Conservation (phyloP, 2,888 invertebrate species). For the Trichogramma dendrolimi region DNA sequence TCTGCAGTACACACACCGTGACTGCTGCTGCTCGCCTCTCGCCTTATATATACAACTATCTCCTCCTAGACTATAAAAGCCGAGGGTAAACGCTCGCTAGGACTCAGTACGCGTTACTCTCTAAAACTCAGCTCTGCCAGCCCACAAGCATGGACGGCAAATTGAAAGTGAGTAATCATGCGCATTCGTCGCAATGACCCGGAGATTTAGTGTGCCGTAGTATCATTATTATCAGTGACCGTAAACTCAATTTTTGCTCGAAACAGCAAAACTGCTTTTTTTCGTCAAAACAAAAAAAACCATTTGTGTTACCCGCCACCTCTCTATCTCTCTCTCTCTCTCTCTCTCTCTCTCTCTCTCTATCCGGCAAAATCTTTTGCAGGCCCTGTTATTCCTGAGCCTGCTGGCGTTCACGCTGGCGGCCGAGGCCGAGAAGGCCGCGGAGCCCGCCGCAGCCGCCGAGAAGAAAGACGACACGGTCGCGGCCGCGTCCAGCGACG, state of each 20-base stretch:
- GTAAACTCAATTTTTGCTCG: too few relatives aligned
- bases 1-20: too few relatives aligned
- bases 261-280: too few relatives aligned
- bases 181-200: not conserved
- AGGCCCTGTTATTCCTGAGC: slow-evolving; percentile 42
- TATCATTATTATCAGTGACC: too few relatives aligned
- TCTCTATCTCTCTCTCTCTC: too few relatives aligned
- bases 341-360: too few relatives aligned
- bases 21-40: slow-evolving; percentile 33
- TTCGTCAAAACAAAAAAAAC: too few relatives aligned
- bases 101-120: slow-evolving; percentile 46
- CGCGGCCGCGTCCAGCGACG: not conserved
- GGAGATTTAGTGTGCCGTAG: too few relatives aligned
- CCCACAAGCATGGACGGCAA: slow-evolving; percentile 48
- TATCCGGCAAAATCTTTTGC: slow-evolving; percentile 6
- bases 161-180: slow-evolving; percentile 47
- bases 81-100: slow-evolving; percentile 44
- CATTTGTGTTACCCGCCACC: too few relatives aligned
- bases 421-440: slow-evolving; percentile 32
- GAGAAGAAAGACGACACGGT: slow-evolving; percentile 14
- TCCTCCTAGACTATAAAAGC: slow-evolving; percentile 44
- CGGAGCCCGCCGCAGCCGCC: slow-evolving; percentile 15
- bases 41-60: slow-evolving; percentile 9
- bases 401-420: slow-evolving; percentile 40
- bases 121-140: slow-evolving; percentile 31